phyloP scores from a whole-genome alignment of 2,113 vertebrate genomes.

The Beaufortia kweichowensis region DNA sequence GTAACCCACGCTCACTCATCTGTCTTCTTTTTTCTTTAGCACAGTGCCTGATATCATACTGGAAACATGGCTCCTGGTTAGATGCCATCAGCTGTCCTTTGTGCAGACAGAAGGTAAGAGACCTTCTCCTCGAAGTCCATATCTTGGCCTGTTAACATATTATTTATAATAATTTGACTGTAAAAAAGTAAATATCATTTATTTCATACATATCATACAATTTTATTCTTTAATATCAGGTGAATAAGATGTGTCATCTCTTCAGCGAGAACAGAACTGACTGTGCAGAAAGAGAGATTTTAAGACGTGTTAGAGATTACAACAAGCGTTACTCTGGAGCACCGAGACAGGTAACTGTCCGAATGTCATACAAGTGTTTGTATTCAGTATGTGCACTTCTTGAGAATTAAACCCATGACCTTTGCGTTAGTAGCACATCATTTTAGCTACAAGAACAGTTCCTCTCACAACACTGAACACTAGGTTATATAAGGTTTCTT shows the following conservation, averaged over 20 bases:
- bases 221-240: constrained; percentile 57
- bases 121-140: not conserved
- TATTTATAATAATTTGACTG: too few relatives aligned
- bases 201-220: too few relatives aligned
- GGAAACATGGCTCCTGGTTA: constrained; percentile 81
- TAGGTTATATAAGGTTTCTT: too few relatives aligned
- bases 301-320: constrained; percentile 76
- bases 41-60: constrained; percentile 80
- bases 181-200: not conserved
- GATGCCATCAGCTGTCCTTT: constrained; percentile 81
- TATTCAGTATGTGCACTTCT: too few relatives aligned
- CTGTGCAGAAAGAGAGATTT: constrained; percentile 63
- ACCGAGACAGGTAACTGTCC: constrained; percentile 68
- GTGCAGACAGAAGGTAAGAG: constrained; percentile 81
- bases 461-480: too few relatives aligned
- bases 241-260: constrained; percentile 67
- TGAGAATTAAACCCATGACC: too few relatives aligned
- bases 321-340: constrained; percentile 83
- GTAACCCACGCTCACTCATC: not conserved
- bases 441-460: too few relatives aligned
- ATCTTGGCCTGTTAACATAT: not conserved
- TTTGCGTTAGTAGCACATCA: too few relatives aligned
- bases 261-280: constrained; percentile 70
- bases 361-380: too few relatives aligned
- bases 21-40: constrained; percentile 62